Evolutionary conservation across 2,888 invertebrate species (phyloP).

Genomic region (Scaptomyza tumidula): DNA sequence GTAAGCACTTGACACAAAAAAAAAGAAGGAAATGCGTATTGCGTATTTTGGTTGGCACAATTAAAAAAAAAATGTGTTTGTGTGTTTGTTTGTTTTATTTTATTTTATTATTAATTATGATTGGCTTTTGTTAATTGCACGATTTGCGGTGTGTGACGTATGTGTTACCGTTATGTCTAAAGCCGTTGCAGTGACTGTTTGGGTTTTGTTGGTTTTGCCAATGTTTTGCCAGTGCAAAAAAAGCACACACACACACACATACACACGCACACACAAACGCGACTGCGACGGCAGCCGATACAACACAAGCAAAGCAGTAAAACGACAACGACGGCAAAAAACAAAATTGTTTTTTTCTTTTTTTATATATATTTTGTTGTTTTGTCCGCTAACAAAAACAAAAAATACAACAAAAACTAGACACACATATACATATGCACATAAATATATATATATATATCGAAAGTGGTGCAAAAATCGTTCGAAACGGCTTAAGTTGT

Average conservation of each 20-base stretch:
- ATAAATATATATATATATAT: too few species aligned
- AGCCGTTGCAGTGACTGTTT: constrained; percentile 40
- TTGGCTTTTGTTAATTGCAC: constrained; percentile 30
- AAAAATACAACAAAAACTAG: constrained; percentile 13
- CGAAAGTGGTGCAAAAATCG: neutral
- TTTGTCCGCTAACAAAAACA: constrained; percentile 8
- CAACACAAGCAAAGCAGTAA: neutral
- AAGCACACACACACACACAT: neutral
- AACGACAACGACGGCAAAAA: neutral
- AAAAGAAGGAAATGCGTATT: constrained; percentile 28
- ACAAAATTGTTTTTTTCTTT: constrained; percentile 1
- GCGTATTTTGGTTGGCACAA: constrained; percentile 2
- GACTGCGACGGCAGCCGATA: constrained; percentile 32
- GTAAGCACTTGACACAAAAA: constrained; percentile 40
- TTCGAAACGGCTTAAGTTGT: constrained; percentile 24
- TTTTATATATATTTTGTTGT: neutral
- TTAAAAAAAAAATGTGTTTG: neutral
- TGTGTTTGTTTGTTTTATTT: constrained; percentile 12
- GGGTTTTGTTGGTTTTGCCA: constrained; percentile 26
- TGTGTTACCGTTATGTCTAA: constrained; percentile 49
- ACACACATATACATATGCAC: neutral
- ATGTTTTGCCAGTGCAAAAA: constrained; percentile 22
- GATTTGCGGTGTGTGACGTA: constrained; percentile 24
- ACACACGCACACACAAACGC: constrained; percentile 1
- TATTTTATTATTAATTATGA: too few species aligned